These are phyloP conservation scores for Coranthus polyacanthus DNA, from an alignment of 2,797 vertebrate species.

Conservation along the genomic window DNA sequence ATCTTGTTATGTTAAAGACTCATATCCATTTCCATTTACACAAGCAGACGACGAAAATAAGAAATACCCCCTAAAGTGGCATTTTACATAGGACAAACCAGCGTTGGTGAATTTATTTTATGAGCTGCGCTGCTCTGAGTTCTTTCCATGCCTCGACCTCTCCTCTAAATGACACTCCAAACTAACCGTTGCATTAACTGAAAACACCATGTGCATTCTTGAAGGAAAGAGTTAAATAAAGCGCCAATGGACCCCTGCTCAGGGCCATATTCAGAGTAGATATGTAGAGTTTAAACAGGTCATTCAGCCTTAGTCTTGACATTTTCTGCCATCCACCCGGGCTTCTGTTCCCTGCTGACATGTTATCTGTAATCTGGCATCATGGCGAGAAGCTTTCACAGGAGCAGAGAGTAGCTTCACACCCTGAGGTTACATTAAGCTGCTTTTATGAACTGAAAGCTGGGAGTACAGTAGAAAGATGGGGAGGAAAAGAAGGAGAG, in stretches of 20 bases:
- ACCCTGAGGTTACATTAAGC: constrained; percentile 77
- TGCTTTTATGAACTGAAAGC: constrained; percentile 67
- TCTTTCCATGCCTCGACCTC: too few species aligned
- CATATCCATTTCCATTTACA: too few species aligned
- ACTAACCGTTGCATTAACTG: background rate
- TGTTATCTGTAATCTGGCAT: constrained; percentile 56
- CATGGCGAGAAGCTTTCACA: constrained; percentile 38
- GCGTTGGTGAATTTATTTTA: too few species aligned
- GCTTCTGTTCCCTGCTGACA: constrained; percentile 32
- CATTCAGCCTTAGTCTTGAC: constrained; percentile 4
- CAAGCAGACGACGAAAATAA: too few species aligned
- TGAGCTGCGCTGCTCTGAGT: too few species aligned
- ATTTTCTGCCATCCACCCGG: constrained; percentile 12
- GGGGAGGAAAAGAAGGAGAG: constrained; percentile 3
- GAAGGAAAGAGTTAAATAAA: background rate
- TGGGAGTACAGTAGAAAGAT: constrained; percentile 44
- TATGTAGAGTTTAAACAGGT: constrained; percentile 6
- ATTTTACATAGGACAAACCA: too few species aligned
- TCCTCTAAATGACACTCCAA: too few species aligned
- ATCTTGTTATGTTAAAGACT: too few species aligned
- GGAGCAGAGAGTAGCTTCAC: constrained; percentile 46
- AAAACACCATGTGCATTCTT: background rate
- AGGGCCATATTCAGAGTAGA: constrained; percentile 11
- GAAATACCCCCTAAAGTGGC: too few species aligned
- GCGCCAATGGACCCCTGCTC: background rate